phyloP scores from a whole-genome alignment of 2,888 invertebrate genomes.

The Ormyrus thymus region DNA sequence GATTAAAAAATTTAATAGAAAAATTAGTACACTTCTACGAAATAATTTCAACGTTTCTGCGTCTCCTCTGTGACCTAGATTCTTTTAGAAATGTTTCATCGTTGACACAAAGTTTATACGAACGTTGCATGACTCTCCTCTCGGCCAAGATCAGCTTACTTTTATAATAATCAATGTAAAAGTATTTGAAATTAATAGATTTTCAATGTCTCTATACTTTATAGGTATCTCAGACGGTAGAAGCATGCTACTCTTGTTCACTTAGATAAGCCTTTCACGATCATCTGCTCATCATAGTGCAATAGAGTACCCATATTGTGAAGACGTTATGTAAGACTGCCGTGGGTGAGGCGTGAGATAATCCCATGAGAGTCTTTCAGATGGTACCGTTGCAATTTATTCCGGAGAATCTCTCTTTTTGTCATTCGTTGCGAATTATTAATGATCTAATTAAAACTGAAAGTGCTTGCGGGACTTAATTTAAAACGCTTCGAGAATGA shows the following conservation, averaged over 20 bases:
- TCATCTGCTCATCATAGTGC: constrained; percentile 61
- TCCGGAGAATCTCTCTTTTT: not conserved
- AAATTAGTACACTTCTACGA: constrained; percentile 44
- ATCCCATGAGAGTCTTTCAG: constrained; percentile 63
- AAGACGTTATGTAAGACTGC: constrained; percentile 62
- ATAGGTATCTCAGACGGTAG: not conserved
- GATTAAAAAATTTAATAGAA: constrained; percentile 6
- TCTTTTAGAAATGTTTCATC: constrained; percentile 21
- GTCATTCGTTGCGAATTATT: constrained; percentile 7
- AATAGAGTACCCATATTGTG: constrained; percentile 19
- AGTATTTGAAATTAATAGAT: not conserved
- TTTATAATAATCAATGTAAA: not conserved
- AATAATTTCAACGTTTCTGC: constrained; percentile 39
- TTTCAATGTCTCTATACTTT: not conserved
- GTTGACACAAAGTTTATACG: constrained; percentile 4
- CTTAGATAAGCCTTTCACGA: constrained; percentile 68
- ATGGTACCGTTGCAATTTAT: not conserved
- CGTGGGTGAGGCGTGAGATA: constrained; percentile 69
- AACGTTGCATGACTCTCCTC: constrained; percentile 57
- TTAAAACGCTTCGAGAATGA: too few relatives aligned
- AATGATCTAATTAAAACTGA: not conserved
- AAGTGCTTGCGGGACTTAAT: too few relatives aligned
- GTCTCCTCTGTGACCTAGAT: constrained; percentile 3
- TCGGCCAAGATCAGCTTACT: not conserved
- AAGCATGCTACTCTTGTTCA: constrained; percentile 54